Percentiles rank a stretch among this genome's conserved stretches.
Conservation (phyloP, 2,797 vertebrate genomes). For the Loris lydekkerianus region DNA sequence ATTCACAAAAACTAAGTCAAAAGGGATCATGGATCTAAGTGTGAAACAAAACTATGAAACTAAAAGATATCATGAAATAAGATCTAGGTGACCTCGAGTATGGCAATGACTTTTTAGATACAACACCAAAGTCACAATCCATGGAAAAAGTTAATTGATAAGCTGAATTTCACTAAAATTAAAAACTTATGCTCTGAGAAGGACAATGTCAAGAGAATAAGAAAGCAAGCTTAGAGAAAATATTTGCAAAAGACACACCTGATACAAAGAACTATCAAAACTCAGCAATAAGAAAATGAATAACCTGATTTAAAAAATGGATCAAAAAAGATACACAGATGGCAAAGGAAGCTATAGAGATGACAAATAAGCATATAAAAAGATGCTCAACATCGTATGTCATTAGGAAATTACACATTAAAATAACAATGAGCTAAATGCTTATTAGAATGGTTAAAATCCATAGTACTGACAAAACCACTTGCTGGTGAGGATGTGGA, state of each 20-base stretch:
- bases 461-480: background rate
- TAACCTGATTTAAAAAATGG: background rate
- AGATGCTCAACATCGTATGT: background rate
- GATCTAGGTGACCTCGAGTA: background rate
- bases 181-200: background rate
- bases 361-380: background rate
- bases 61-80: background rate
- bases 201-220: background rate
- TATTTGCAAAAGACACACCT: background rate
- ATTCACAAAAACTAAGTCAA: background rate
- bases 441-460: background rate
- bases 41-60: background rate
- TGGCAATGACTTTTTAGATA: background rate
- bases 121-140: background rate
- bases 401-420: background rate
- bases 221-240: background rate
- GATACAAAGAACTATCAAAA: background rate
- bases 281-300: background rate
- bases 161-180: background rate
- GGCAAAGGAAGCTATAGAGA: background rate
- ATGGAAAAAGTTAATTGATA: background rate
- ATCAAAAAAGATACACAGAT: background rate
- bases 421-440: background rate
- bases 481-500: background rate
- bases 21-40: background rate